Evolutionary conservation across 2,888 invertebrate species (phyloP), one percentile per base, ranked within the genome.

Genomic region (Dicyrtomina minuta): DNA sequence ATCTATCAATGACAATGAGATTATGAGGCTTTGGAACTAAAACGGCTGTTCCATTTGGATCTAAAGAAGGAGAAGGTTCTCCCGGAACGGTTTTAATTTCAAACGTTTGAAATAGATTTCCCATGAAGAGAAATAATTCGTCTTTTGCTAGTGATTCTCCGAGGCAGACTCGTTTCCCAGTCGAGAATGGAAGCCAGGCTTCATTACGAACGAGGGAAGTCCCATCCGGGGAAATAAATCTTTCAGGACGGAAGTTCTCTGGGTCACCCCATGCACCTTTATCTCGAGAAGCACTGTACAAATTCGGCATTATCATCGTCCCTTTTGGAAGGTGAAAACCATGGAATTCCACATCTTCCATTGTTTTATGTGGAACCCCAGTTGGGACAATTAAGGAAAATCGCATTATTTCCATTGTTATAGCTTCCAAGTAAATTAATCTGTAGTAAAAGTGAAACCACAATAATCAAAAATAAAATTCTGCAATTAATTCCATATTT

Each of bases 1-100:
- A n/a, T 55, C 74, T 61, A 39, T 76, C 76, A 5, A 65, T n/a
- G 13, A 76, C 22, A n/a, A 76, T 58, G 0, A 76, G 58, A 6
- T 71, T 49, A 53, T 76, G 76, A 1, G 74, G 71, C 44, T 72
- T 74, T 3, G 76, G 76, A 6, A 74, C 58, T 1, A 76, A 64
- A 12, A 74, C 67, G 6, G 62, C 33, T 1, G 71, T 55, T 17
- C 53, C 17, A 46, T n/a, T 70, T 13, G 72, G 66, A 12, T 68
- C 41, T 22, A 49, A 46, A 6, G 56, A 39, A 13, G 59, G 68
- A 20, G 27, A 46, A 5, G 70, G 64, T 1, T 70, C 67, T 4
- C 70, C 59, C 2, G 44, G 46, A 1, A 67, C 67, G 1, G 67
- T 59, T 10, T 22, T 51, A 8, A 67, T 59, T 39, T 67, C 44